Base-by-base conservation (phyloP, 1,140 invertebrate species). In the Adelges cooleyi region DNA sequence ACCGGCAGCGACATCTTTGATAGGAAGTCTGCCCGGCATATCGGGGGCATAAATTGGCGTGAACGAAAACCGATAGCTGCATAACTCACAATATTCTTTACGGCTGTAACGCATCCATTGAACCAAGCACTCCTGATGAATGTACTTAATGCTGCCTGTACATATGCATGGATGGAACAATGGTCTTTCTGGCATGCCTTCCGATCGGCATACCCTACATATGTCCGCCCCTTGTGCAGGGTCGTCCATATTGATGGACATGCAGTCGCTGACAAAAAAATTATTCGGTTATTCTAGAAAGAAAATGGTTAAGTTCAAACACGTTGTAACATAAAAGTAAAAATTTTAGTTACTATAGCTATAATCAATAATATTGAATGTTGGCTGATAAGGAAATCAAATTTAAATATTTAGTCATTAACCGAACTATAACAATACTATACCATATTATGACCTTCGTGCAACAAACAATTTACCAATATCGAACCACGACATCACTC, bases 11-110 rank as follows among this genome's bases (percentile, higher is more conserved):
- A 96, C 90, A 74, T 95, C 93, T 69, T 84, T 82, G 22, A 98
- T 78, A 0, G 96, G 96, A 68, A 99, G 77, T 66, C 95, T 80
- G 50, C 95, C 86, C 10, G 96, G 96, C 96, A 99, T 99, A 74
- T 99, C 95, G 22, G 95, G 92, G 10, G 94, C 94, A 78, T 99
- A 99, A 69, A 99, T 98, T 66, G 96, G 95, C 72, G 92, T 95
- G 74, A 99, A 99, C 3, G 94, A 94, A 78, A 98, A 99, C 65
- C 91, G 84, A 75, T 99, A 90, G 68, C 95, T 94, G 75, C 97
- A 99, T 68, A 99, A 78, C 77, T 99, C 97, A 78, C 97, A 99
- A 72, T 95, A 97, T 77, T 99, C 95, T 78, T 98, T 98, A 66
- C 93, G 83, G 48, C 93, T 97, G 75, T 98, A 98, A 65, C 87